Base-by-base conservation (phyloP, 2,113 vertebrate genomes). In the Psittacula cyanocephala region DNA sequence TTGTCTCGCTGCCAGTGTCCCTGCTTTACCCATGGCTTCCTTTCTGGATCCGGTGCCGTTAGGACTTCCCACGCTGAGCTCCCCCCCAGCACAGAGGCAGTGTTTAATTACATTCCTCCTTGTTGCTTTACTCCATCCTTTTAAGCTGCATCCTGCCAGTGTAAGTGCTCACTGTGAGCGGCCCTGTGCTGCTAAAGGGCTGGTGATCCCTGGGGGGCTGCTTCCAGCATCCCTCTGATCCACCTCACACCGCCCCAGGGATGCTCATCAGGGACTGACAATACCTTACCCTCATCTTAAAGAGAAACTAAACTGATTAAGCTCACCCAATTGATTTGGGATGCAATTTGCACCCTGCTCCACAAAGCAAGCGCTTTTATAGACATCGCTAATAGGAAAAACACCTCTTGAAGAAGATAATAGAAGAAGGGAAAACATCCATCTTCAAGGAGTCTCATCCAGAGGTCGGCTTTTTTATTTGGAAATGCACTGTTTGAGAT, bases 161-260 rank as follows among this genome's bases (percentile, higher is more conserved):
- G 47, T 25, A 17, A 63, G 33, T 6, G 64, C 31, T 75, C 64
- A 9, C 3, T 4, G 3, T 17, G 47, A 83, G 77, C 2, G 0
- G 15, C 68, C 35, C 55, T 39, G 29, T 22, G 63, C 11, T 10
- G 47, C 84, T 33, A 18, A 52, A 62, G 41, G 76, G 60, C 35
- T 55, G 39, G 22, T 3, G 13, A n/a, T 28, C 22, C 39, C 47
- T 12, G 8, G 19, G 28, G 50, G 28, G 18, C 17, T 68, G 77
- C 63, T 80, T 52, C 72, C 59, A 52, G 5, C 24, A 49, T 20
- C 37, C 43, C 50, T 57, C 75, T 6, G 1, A 63, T 49, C 43
- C 44, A 47, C 23, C 64, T 60, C 13, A 0, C 47, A 8, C 23
- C 1, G 0, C 41, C 69, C 2, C 7, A 4, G 76, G n/a, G 52